Conservation (phyloP, 2,888 invertebrate genomes). For the Orthosia gracilis region DNA sequence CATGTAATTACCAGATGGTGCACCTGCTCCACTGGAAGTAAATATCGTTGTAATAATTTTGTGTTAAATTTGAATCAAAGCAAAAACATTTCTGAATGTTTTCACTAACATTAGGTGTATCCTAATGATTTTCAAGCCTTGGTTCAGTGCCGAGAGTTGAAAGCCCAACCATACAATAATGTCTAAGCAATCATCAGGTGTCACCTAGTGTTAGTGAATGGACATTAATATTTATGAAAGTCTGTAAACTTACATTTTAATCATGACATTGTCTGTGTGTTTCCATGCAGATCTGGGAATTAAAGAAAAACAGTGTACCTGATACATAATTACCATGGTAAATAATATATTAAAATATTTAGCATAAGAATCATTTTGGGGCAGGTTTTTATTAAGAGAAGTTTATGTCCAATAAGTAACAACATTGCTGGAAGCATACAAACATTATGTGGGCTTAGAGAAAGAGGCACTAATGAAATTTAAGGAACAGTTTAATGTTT, state of each 20-base stretch:
- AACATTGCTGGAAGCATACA: conserved; percentile 14
- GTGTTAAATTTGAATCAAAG: background rate
- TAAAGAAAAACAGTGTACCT: conserved; percentile 67
- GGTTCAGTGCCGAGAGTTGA: background rate
- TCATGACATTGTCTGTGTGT: conserved; percentile 70
- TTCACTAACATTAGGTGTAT: background rate
- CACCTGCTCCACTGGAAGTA: conserved; percentile 85
- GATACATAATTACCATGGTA: conserved; percentile 45
- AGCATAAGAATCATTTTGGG: background rate
- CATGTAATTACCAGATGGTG: conserved; percentile 91
- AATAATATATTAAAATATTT: conserved; percentile 26
- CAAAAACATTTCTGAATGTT: background rate
- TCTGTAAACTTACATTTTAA: conserved; percentile 67
- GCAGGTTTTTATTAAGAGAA: background rate
- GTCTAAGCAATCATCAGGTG: background rate
- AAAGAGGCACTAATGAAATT: background rate
- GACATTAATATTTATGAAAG: conserved; percentile 38
- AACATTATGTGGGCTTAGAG: background rate
- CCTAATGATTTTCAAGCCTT: background rate
- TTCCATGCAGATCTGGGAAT: conserved; percentile 70
- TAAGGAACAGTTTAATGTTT: background rate
- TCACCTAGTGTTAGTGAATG: background rate
- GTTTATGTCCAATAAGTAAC: conserved; percentile 1
- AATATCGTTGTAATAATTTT: conserved; percentile 30
- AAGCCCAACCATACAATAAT: background rate